phyloP scores from a whole-genome alignment of 2,888 invertebrate species.

The Steinernema carpocapsae region DNA sequence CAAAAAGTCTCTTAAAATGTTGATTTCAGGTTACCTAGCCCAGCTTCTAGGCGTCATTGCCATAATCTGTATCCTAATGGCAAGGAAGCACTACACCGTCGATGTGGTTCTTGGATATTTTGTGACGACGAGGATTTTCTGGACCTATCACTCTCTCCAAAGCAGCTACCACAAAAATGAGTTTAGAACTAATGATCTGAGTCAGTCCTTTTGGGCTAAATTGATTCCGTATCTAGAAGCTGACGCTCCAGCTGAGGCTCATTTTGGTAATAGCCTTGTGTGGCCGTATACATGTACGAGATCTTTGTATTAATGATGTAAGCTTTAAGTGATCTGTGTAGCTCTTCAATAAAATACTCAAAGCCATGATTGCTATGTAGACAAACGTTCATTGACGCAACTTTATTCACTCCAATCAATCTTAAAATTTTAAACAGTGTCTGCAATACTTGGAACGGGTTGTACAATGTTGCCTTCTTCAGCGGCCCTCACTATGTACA shows the following conservation, averaged over 20 bases:
- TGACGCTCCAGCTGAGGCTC: conserved; percentile 58
- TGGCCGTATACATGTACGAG: conserved; percentile 44
- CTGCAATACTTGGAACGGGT: no score
- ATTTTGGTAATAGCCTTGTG: conserved; percentile 59
- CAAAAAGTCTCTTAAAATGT: neutral
- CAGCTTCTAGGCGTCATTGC: conserved; percentile 56
- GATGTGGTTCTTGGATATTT: conserved; percentile 63
- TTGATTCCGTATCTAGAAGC: conserved; percentile 54
- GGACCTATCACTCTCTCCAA: conserved; percentile 62
- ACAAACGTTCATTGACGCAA: no score
- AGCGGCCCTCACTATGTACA: no score
- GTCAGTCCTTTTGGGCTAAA: conserved; percentile 53
- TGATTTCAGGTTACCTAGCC: conserved; percentile 52
- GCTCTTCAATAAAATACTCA: no score
- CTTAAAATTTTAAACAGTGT: no score
- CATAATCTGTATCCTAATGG: conserved; percentile 59
- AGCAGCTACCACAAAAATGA: conserved; percentile 56
- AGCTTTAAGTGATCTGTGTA: no score
- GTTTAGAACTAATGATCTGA: conserved; percentile 56
- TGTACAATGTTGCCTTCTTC: no score
- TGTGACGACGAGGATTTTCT: conserved; percentile 61
- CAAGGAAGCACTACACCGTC: conserved; percentile 65
- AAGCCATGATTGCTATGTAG: no score
- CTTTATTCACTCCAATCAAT: no score
- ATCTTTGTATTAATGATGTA: neutral